Conservation (phyloP, 2,888 invertebrate genomes). For the Artemia sp. region DNA sequence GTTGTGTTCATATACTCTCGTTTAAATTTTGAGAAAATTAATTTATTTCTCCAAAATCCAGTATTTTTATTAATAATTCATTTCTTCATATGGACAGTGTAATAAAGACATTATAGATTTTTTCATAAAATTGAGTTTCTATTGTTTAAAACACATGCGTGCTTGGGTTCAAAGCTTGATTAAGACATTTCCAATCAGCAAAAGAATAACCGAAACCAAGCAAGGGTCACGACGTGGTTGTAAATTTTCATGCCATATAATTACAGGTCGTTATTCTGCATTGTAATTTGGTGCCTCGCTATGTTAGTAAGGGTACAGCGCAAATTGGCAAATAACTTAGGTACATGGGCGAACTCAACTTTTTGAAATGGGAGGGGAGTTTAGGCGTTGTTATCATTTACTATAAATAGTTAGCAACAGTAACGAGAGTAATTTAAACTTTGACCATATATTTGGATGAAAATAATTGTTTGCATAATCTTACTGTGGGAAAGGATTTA, state of each 20-base stretch:
- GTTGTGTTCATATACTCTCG: too few species aligned
- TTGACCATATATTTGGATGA: too few species aligned
- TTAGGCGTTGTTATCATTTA: too few species aligned
- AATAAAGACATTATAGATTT: not conserved
- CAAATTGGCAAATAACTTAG: not conserved
- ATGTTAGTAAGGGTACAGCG: not conserved
- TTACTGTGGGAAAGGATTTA: too few species aligned
- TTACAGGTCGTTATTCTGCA: constrained; percentile 14
- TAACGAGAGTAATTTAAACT: too few species aligned
- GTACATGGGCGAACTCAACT: too few species aligned
- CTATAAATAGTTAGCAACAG: too few species aligned
- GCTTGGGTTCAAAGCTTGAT: not conserved
- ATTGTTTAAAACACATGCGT: not conserved
- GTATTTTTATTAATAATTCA: too few species aligned
- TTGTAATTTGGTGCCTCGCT: constrained; percentile 11
- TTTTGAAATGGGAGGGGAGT: too few species aligned
- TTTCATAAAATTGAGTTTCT: constrained; percentile 7
- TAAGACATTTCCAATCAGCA: constrained; percentile 14
- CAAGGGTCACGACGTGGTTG: constrained; percentile 8
- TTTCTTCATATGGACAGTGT: not conserved
- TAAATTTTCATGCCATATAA: constrained; percentile 11
- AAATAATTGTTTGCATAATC: too few species aligned
- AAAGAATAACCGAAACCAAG: not conserved
- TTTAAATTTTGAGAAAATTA: too few species aligned
- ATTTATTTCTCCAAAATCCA: too few species aligned